Percentiles rank a stretch among this genome's conserved stretches.
These are phyloP conservation scores for Rhinoderma darwinii DNA, from an alignment of 2,113 vertebrate genomes.

Conservation along the genomic window DNA sequence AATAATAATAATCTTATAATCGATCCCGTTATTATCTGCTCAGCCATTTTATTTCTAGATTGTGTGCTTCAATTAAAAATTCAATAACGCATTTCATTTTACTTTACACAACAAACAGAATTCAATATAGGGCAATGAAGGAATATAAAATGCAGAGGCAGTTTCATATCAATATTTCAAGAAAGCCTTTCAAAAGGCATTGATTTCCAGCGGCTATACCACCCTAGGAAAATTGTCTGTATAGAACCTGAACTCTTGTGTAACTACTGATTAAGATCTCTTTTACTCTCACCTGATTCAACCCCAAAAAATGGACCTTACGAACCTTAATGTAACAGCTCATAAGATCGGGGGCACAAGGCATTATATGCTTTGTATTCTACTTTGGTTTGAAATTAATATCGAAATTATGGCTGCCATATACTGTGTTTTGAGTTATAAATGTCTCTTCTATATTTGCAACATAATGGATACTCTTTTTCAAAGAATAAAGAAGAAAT, in stretches of 20 bases:
- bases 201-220: background rate
- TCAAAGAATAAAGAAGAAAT: too few species aligned
- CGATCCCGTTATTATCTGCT: background rate
- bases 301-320: background rate
- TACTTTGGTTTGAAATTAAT: background rate
- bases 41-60: background rate
- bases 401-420: background rate
- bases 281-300: background rate
- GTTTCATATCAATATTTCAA: conserved; percentile 30
- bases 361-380: background rate
- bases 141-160: background rate
- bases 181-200: conserved; percentile 12
- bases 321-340: background rate
- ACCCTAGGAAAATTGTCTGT: background rate
- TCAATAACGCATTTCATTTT: conserved; percentile 1
- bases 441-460: background rate
- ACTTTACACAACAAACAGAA: conserved; percentile 30
- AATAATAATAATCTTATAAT: too few species aligned
- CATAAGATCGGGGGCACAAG: background rate
- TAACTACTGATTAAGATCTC: background rate
- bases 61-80: background rate
- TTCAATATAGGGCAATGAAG: background rate
- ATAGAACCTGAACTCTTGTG: background rate
- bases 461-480: background rate
- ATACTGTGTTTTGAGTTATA: background rate